Conservation (phyloP, 1,140 invertebrate genomes). For the Drosophila bifasciata region DNA sequence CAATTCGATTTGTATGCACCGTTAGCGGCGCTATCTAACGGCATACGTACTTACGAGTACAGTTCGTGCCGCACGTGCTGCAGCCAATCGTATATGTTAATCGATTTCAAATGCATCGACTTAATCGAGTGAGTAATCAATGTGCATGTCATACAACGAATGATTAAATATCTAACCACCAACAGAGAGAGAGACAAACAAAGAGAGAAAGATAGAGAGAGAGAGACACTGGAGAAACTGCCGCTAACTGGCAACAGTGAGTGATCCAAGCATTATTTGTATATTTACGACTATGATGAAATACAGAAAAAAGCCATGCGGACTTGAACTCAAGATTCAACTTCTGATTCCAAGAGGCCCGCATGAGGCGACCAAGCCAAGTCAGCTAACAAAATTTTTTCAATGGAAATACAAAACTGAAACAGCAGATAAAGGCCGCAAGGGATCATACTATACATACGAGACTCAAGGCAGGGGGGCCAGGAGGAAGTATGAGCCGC, state of each 20-base stretch:
- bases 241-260: too few species aligned
- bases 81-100: slow-evolving; percentile 9
- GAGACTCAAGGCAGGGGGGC: not conserved
- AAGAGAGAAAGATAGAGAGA: not conserved
- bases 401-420: slow-evolving; percentile 64
- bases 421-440: slow-evolving; percentile 57
- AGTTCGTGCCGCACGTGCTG: slow-evolving; percentile 48
- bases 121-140: slow-evolving; percentile 48
- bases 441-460: slow-evolving; percentile 11
- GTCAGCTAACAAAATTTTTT: slow-evolving; percentile 45
- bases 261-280: slow-evolving; percentile 14
- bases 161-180: slow-evolving; percentile 2
- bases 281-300: slow-evolving; percentile 70
- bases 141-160: slow-evolving; percentile 1
- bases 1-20: slow-evolving; percentile 49
- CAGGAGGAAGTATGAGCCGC: not conserved
- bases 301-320: slow-evolving; percentile 37
- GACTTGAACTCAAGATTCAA: slow-evolving; percentile 54
- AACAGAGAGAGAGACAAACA: not conserved
- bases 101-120: slow-evolving; percentile 32
- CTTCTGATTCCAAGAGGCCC: slow-evolving; percentile 62
- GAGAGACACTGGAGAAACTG: not conserved
- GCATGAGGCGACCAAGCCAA: slow-evolving; percentile 49
- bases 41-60: slow-evolving; percentile 29
- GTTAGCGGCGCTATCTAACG: slow-evolving; percentile 41